Evolutionary conservation across 2,797 vertebrate species (phyloP).

Genomic region (Rhinella marina): DNA sequence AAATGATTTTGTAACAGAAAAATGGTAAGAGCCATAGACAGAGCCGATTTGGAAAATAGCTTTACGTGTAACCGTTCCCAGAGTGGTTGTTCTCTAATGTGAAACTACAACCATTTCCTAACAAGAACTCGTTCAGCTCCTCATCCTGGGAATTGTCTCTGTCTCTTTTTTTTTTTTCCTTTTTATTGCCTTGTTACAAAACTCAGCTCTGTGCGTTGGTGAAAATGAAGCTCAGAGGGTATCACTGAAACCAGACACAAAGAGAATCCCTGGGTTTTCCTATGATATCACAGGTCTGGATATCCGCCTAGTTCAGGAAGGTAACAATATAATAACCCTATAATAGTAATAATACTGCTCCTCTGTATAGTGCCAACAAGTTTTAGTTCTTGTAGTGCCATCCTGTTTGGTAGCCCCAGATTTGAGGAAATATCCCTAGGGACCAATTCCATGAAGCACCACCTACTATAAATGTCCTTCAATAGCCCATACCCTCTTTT

Average conservation of each 20-base stretch:
- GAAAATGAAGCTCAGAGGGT: neutral
- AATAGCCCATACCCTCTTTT: too few relatives aligned
- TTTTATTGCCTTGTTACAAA: constrained; percentile 52
- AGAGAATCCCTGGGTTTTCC: neutral
- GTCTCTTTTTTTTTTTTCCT: neutral
- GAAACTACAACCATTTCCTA: constrained; percentile 54
- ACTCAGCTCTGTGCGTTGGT: neutral
- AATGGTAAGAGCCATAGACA: constrained; percentile 28
- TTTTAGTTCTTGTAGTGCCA: too few relatives aligned
- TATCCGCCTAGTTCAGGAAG: neutral
- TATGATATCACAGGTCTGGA: neutral
- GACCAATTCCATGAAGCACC: too few relatives aligned
- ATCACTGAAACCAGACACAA: neutral
- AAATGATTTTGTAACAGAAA: constrained; percentile 40
- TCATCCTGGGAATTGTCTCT: constrained; percentile 52
- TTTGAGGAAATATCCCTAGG: too few relatives aligned
- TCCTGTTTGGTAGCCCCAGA: too few relatives aligned
- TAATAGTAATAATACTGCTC: neutral
- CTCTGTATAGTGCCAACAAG: neutral
- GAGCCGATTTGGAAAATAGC: constrained; percentile 53
- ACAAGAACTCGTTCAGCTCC: constrained; percentile 26
- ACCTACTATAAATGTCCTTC: too few relatives aligned
- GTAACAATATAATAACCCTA: too few relatives aligned
- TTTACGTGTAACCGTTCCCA: constrained; percentile 54
- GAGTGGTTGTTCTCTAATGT: constrained; percentile 53